Conservation (phyloP, 2,113 vertebrate species). For the Taurulus bubalis region DNA sequence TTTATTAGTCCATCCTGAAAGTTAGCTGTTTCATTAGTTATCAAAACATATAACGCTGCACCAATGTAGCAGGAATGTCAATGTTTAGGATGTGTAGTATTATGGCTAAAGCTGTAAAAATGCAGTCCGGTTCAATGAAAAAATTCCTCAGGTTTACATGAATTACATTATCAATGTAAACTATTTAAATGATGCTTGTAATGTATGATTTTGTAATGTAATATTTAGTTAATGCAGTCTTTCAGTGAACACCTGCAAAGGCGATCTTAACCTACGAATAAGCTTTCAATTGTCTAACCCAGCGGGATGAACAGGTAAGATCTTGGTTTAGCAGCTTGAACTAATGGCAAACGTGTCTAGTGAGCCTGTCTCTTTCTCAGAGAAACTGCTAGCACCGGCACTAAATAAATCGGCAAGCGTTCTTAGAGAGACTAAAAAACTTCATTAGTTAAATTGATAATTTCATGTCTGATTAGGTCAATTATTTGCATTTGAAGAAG, state of each 20-base stretch:
- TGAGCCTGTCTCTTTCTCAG: constrained; percentile 1
- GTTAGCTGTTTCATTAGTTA: neutral
- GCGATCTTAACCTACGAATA: neutral
- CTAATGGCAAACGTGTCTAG: neutral
- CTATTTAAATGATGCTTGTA: neutral
- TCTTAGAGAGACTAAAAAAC: constrained; percentile 1
- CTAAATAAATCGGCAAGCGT: neutral
- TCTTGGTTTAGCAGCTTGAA: constrained; percentile 8
- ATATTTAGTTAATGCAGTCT: neutral
- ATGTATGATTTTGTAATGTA: neutral
- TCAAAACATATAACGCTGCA: neutral
- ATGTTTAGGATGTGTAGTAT: neutral
- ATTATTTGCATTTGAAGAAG: constrained; percentile 13
- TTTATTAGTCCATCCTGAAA: no score
- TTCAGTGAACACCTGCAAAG: constrained; percentile 7
- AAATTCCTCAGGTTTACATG: neutral
- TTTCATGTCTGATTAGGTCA: constrained; percentile 19
- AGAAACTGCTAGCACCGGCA: constrained; percentile 1
- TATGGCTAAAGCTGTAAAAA: neutral
- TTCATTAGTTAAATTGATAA: constrained; percentile 26
- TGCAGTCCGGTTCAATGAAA: neutral
- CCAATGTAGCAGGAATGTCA: constrained; percentile 1
- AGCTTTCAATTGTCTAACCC: constrained; percentile 4
- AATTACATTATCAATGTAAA: neutral
- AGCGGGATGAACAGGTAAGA: neutral